phyloP scores from a whole-genome alignment of 2,797 vertebrate genomes.

The Vultur gryphus region DNA sequence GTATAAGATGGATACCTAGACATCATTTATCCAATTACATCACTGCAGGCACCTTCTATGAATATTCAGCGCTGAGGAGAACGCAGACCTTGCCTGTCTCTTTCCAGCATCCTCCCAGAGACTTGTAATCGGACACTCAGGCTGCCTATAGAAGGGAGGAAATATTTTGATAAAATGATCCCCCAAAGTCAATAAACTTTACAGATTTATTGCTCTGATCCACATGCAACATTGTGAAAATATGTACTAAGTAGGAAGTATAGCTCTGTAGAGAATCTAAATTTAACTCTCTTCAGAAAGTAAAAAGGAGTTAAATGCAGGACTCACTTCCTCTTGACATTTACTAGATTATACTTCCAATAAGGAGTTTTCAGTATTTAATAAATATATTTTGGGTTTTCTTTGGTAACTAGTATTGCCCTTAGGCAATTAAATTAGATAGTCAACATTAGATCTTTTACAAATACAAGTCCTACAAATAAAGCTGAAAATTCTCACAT shows the following conservation, averaged over 20 bases:
- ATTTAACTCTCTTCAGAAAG: background rate
- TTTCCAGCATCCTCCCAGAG: background rate
- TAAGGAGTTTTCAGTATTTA: background rate
- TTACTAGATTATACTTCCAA: background rate
- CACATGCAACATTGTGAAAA: background rate
- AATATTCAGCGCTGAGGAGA: background rate
- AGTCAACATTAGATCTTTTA: background rate
- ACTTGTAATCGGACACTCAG: background rate
- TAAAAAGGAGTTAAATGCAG: background rate
- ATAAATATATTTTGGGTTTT: background rate
- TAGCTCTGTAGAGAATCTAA: background rate
- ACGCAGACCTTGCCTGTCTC: background rate
- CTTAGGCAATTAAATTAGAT: background rate
- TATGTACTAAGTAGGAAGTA: background rate
- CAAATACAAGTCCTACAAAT: background rate
- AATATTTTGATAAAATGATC: background rate
- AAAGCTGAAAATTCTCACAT: background rate
- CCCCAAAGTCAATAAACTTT: background rate
- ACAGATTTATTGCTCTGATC: background rate
- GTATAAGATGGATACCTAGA: background rate
- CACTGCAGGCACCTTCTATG: background rate
- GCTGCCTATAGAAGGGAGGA: background rate
- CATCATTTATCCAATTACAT: background rate
- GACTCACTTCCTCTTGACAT: background rate
- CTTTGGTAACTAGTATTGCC: background rate